A percentile compares a stretch with the other conserved stretches of the same genome.
Conservation (phyloP, 23 tunicate genomes). For the Styela clava region DNA sequence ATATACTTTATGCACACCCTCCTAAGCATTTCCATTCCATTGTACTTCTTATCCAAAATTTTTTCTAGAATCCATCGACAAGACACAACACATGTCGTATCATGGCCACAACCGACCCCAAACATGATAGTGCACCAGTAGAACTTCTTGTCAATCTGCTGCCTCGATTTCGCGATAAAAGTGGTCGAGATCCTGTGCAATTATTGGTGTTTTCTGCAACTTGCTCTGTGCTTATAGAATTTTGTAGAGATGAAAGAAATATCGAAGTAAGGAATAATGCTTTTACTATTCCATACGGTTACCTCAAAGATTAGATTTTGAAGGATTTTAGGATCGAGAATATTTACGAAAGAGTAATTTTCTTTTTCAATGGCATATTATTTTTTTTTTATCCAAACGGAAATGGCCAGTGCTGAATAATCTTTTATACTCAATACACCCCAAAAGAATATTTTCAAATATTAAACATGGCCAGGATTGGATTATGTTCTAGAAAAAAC, state of each 20-base stretch:
- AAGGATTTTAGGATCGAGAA: too few species aligned
- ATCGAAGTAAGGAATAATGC: not conserved
- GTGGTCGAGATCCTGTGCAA: slow-evolving; percentile 34
- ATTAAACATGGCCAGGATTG: too few species aligned
- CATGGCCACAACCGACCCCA: not conserved
- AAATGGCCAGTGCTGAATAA: too few species aligned
- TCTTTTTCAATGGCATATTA: too few species aligned
- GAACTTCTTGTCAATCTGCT: slow-evolving; percentile 34
- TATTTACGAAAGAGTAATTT: too few species aligned
- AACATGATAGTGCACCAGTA: slow-evolving; percentile 3
- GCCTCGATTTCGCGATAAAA: slow-evolving; percentile 33
- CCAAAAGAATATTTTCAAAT: too few species aligned
- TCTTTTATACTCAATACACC: too few species aligned
- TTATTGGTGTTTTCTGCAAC: slow-evolving; percentile 32
- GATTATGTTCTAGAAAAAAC: too few species aligned
- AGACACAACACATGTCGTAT: slow-evolving; percentile 4
- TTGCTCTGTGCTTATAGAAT: slow-evolving; percentile 18
- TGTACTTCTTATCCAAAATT: too few species aligned
- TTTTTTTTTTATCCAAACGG: too few species aligned
- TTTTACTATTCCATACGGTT: not conserved
- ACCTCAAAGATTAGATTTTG: not conserved
- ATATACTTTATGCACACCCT: too few species aligned
- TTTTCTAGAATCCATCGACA: slow-evolving; percentile 15
- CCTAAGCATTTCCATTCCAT: too few species aligned
- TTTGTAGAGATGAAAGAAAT: slow-evolving; percentile 11